phyloP scores from a whole-genome alignment of 2,888 invertebrate genomes.

The Furcula furcula region DNA sequence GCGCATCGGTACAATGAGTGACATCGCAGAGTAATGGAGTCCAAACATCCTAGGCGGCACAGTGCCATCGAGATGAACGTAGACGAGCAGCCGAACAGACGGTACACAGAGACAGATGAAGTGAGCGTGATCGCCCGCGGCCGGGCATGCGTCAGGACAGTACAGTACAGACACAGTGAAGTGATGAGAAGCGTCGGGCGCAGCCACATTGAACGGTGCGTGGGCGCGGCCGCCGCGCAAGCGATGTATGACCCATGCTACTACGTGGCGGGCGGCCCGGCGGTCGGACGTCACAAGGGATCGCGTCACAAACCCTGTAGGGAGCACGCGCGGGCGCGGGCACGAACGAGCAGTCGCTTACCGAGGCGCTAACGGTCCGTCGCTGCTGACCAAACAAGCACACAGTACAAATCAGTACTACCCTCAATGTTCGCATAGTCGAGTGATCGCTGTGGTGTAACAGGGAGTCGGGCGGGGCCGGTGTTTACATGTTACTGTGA shows the following conservation, averaged over 20 bases:
- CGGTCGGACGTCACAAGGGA: slow-evolving; percentile 78
- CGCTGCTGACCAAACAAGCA: slow-evolving; percentile 81
- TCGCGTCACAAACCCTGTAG: slow-evolving; percentile 60
- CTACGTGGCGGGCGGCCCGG: slow-evolving; percentile 52
- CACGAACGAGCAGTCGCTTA: slow-evolving; percentile 70
- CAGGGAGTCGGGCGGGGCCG: slow-evolving; percentile 39
- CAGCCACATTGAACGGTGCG: slow-evolving; percentile 81
- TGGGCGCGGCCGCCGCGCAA: slow-evolving; percentile 79
- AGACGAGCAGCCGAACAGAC: slow-evolving; percentile 74
- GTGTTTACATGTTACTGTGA: slow-evolving; percentile 31
- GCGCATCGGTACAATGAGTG: slow-evolving; percentile 76
- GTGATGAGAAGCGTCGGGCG: slow-evolving; percentile 81
- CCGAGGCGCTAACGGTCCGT: slow-evolving; percentile 80
- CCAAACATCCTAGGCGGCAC: slow-evolving; percentile 71
- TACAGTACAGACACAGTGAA: slow-evolving; percentile 80
- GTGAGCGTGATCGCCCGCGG: slow-evolving; percentile 80
- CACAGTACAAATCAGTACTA: slow-evolving; percentile 77
- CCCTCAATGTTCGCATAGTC: slow-evolving; percentile 64
- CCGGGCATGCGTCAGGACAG: slow-evolving; percentile 81
- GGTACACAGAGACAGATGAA: slow-evolving; percentile 79
- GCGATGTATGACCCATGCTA: slow-evolving; percentile 81
- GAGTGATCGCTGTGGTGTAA: slow-evolving; percentile 48
- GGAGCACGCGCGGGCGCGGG: slow-evolving; percentile 62
- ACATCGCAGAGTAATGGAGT: slow-evolving; percentile 73
- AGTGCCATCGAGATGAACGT: slow-evolving; percentile 75